Percentiles rank a stretch among this genome's conserved stretches.
phyloP scores from a whole-genome alignment of 1,140 invertebrate genomes.

The Drosophila elegans region DNA sequence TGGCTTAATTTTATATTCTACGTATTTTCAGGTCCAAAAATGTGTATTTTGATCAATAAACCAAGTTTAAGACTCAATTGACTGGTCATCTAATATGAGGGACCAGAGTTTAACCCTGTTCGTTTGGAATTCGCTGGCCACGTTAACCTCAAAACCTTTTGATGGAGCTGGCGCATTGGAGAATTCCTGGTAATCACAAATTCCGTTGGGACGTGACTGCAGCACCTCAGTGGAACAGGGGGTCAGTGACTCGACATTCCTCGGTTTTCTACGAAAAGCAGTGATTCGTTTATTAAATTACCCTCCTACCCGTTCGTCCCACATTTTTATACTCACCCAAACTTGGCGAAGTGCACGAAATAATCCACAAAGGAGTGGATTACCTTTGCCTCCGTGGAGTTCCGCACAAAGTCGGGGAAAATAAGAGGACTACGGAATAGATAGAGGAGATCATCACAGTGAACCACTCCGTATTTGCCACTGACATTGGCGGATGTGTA shows the following conservation, averaged over 20 bases:
- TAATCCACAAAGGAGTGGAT: conserved; percentile 56
- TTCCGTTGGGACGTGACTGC: conserved; percentile 46
- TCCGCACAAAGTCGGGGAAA: conserved; percentile 67
- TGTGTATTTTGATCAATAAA: neutral
- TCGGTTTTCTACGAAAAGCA: conserved; percentile 39
- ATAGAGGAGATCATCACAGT: conserved; percentile 83
- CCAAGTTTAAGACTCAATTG: neutral
- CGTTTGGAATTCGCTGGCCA: conserved; percentile 44
- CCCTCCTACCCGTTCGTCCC: no score
- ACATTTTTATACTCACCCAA: conserved; percentile 39
- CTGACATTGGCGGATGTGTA: conserved; percentile 56
- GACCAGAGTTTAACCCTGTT: conserved; percentile 57
- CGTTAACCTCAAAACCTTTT: conserved; percentile 22
- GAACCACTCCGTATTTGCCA: conserved; percentile 70
- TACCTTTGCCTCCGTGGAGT: conserved; percentile 62
- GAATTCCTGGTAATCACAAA: conserved; percentile 78
- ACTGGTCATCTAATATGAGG: conserved; percentile 41
- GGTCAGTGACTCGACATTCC: conserved; percentile 26
- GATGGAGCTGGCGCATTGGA: conserved; percentile 34
- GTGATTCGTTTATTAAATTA: neutral
- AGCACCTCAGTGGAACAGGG: conserved; percentile 45
- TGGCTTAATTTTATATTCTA: neutral
- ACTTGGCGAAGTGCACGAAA: conserved; percentile 76
- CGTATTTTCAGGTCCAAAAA: neutral
- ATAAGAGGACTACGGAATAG: conserved; percentile 71